Conservation (phyloP, 2,113 vertebrate species). For the Orycteropus afer region DNA sequence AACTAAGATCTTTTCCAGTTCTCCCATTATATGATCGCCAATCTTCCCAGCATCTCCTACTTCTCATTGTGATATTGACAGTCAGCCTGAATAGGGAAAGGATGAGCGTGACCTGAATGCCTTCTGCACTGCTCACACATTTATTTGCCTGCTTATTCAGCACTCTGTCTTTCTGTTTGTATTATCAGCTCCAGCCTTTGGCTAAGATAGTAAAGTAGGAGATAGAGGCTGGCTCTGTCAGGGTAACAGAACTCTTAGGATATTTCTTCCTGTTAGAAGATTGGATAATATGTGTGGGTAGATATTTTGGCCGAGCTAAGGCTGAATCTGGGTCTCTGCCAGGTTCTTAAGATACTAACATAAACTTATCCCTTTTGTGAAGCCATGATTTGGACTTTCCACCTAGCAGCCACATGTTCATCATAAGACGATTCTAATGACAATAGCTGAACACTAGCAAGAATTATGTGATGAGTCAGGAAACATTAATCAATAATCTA, state of each 20-base stretch:
- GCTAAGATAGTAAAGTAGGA: background rate
- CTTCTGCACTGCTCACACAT: accelerated
- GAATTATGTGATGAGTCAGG: constrained; percentile 51
- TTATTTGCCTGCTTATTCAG: background rate
- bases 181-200: background rate
- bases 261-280: constrained; percentile 40
- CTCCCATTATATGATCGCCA: background rate
- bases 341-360: background rate
- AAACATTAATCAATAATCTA: constrained; percentile 40
- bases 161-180: background rate
- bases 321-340: background rate
- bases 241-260: background rate
- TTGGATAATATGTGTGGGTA: constrained; percentile 19
- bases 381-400: background rate
- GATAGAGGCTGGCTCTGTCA: background rate
- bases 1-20: background rate
- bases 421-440: constrained; percentile 32
- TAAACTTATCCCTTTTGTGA: background rate
- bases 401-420: background rate
- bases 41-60: background rate
- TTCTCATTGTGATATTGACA: background rate
- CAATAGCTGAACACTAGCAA: constrained; percentile 7
- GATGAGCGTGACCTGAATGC: background rate
- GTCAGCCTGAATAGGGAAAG: background rate
- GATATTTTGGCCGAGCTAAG: constrained; percentile 19